Base-by-base conservation (phyloP, 2,888 invertebrate species). In the Iphiclides podalirius region DNA sequence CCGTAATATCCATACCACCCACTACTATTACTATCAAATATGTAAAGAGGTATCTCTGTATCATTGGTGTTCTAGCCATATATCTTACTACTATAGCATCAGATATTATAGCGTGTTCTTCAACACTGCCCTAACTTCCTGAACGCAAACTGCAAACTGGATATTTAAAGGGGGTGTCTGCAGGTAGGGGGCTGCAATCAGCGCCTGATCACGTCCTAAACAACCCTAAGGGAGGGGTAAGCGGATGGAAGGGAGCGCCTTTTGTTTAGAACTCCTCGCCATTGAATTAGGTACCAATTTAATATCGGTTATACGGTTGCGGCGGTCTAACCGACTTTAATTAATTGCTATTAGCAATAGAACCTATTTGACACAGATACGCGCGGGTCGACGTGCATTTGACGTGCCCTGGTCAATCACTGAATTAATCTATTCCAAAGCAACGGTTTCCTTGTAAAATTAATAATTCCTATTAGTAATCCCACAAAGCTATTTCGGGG, bases 121-220 rank as follows among this genome's bases (percentile, higher is more conserved):
- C 53, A 15, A 35, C 41, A 42, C 53, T 37, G 53, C 49, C 55
- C 26, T 49, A 14, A 43, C 34, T 15, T 38, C 8, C 48, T 50
- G 63, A 67, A 68, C 70, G 64, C 66, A 66, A 68, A 72, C 67
- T 71, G 74, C 72, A 70, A 70, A 68, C 72, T 71, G 68, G 70
- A 71, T 73, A 67, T 66, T 66, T 59, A 34, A 59, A 54, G 56
- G 64, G 67, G 61, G 64, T 55, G 60, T 57, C 55, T 28, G 28
- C 58, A 56, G 51, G 57, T 60, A 57, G 59, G 64, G 60, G 65
- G 55, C 57, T 52, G 67, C 68, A 72, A 75, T 75, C 73, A 70
- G 72, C 59, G 66, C 59, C 57, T 67, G 67, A 73, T 72, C 76
- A 71, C 72, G 73, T 72, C 66, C 67, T 67, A 64, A 70, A 61